Percentiles rank a stretch among this genome's conserved stretches.
Conservation (phyloP, 2,888 invertebrate species). For the Scaptodrosophila latifasciaeformis region DNA sequence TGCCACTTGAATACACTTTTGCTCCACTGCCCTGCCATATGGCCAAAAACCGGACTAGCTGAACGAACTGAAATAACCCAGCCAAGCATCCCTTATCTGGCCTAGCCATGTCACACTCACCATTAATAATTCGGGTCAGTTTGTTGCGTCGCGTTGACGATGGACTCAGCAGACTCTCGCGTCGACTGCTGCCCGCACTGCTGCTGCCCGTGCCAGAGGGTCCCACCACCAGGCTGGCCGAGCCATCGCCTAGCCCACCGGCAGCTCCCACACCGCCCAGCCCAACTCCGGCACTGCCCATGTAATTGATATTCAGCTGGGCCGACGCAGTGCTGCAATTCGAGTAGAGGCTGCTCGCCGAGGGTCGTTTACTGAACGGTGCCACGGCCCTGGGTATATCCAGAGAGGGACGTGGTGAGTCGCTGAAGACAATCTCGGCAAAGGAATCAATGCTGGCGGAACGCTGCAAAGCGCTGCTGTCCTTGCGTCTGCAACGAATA, state of each 20-base stretch:
- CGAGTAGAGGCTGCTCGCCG: constrained; percentile 72
- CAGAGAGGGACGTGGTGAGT: constrained; percentile 73
- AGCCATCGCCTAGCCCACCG: constrained; percentile 12
- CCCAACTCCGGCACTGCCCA: neutral
- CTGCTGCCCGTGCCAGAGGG: constrained; percentile 39
- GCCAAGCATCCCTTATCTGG: too few species aligned
- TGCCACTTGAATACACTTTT: too few species aligned
- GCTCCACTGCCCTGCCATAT: constrained; percentile 28
- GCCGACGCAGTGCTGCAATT: constrained; percentile 70
- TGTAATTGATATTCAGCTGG: constrained; percentile 73
- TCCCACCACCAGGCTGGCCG: constrained; percentile 16
- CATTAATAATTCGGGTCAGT: constrained; percentile 83
- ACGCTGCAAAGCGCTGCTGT: constrained; percentile 78
- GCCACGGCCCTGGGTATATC: constrained; percentile 67
- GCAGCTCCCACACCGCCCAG: constrained; percentile 9
- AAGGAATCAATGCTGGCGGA: constrained; percentile 88
- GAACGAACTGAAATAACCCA: too few species aligned
- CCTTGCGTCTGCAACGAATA: constrained; percentile 62
- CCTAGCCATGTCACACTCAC: constrained; percentile 80
- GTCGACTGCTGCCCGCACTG: constrained; percentile 71
- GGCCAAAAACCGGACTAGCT: neutral
- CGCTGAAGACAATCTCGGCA: constrained; percentile 83
- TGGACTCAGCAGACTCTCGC: constrained; percentile 83
- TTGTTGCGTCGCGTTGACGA: constrained; percentile 85
- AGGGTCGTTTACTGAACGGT: constrained; percentile 74